A percentile compares a stretch with the other conserved stretches of the same genome.
Evolutionary conservation across 2,797 vertebrate species (phyloP).

Genomic region (Gymnothorax javanicus): DNA sequence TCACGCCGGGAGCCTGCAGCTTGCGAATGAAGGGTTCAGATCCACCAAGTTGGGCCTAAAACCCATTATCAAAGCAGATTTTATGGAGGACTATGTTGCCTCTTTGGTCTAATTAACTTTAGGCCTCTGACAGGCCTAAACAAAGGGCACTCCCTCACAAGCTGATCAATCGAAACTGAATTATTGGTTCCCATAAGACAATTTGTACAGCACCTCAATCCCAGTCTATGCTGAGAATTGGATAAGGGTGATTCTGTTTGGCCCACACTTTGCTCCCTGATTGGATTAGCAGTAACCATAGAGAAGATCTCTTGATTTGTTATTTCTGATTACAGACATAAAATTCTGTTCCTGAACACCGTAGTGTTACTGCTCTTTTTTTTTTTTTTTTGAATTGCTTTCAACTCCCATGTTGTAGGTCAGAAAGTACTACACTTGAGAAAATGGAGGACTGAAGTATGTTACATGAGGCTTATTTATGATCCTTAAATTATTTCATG

Average conservation of each 20-base stretch:
- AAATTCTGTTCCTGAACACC: conserved; percentile 69
- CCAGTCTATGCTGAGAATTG: conserved; percentile 88
- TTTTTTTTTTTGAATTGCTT: conserved; percentile 42
- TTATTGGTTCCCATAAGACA: conserved; percentile 89
- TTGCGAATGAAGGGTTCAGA: conserved; percentile 45
- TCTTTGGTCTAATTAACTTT: conserved; percentile 76
- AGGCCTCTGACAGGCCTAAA: conserved; percentile 82
- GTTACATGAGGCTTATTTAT: background rate
- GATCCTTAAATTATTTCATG: background rate
- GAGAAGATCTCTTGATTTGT: conserved; percentile 79
- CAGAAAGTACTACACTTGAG: background rate
- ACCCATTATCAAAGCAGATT: conserved; percentile 49
- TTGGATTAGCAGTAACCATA: conserved; percentile 81
- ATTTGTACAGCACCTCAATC: conserved; percentile 89
- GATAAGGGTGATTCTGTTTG: conserved; percentile 82
- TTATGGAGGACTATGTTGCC: conserved; percentile 59
- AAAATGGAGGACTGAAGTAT: background rate
- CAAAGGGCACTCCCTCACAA: conserved; percentile 80
- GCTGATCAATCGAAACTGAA: conserved; percentile 89
- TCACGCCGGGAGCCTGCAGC: conserved; percentile 55
- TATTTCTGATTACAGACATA: conserved; percentile 78
- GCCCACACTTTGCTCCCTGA: conserved; percentile 75
- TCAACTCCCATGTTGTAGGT: conserved; percentile 58
- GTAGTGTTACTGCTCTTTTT: conserved; percentile 66
- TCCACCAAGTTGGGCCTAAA: conserved; percentile 56